Evolutionary conservation across 2,113 vertebrate species (phyloP), one percentile per base, ranked within the genome.

Genomic region (Trematocara stigmaticum): DNA sequence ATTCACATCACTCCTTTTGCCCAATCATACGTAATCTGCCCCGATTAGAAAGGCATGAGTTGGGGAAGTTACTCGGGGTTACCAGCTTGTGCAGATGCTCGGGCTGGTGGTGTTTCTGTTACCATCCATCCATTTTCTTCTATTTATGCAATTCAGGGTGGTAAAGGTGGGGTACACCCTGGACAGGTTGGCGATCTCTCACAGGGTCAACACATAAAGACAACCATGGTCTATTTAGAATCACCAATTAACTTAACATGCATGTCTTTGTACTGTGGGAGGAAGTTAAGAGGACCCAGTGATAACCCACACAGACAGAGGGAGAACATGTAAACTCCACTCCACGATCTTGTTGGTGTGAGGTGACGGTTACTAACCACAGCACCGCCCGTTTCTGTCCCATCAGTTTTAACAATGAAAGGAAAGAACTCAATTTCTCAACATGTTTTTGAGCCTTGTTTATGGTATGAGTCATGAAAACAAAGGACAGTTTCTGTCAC

Each of bases 31-130:
- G 76, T 45, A 87, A 91, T 92, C 64, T 82, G 47, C 26, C 8
- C 13, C 34, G 42, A 88, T 35, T 49, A 79, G 79, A 82, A 88
- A 84, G 55, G 79, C 81, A 40, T 69, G 81, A 82, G 40, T 85
- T 82, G 74, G 88, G 91, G 89, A 82, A 89, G 55, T 88, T 66
- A 35, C 79, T 92, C 85, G 74, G 86, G 89, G 85, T 89, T 93
- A 82, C 69, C 23, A 71, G 82, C 55, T 79, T 56, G 79, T 23
- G 29, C 53, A 85, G 79, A 86, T 47, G 49, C 71, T 35, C 29
- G 40, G 42, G 29, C 78, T 23, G 52, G 51, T 26, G 80, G 87
- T 47, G 40, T 66, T 40, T 40, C 61, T 13, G n/a, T 13, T 66
- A 20, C 64, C 38, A 69, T 69, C 64, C 38, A 69, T 69, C 3